Base-by-base conservation (phyloP, 2,113 vertebrate genomes). In the Campylomormyrus tamandua region DNA sequence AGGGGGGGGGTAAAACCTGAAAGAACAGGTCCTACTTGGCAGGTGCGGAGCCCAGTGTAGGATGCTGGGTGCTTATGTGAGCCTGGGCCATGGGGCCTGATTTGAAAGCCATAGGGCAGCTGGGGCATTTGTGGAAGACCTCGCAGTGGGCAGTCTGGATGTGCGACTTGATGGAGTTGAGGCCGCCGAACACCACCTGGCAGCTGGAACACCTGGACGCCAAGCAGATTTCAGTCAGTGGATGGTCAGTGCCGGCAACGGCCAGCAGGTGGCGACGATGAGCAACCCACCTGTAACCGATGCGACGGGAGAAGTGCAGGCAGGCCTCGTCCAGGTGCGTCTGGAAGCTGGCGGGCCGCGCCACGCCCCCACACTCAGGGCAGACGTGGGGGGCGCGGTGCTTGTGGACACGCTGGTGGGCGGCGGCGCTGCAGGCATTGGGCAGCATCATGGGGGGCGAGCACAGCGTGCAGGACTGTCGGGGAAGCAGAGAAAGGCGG, bases 71-170 rank as follows among this genome's bases (percentile, higher is more conserved):
- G 85, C 93, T 95, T 27, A 98, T 96, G 93, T 99, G 98, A 35
- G 93, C 96, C 2, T 98, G 97, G 62, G 97, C 97, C 31, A 98
- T 98, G 91, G 98, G 97, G 0, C 96, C 96, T 0, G 97, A 98
- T 89, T 99, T 99, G 93, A 99, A 99, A 3, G 98, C 98, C 98
- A 99, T 99, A 91, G 98, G 98, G 80, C 98, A 99, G 90, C 96
- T 97, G 91, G 98, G 98, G 91, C 98, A 99, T 93, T 99, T 99
- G 92, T 99, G 97, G 94, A 99, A 99, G 89, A 98, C 96, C 91
- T 99, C 98, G 4, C 98, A 99, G 93, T 99, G 98, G 0, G 97
- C 96, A 0, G 97, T 96, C 93, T 99, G 98, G 93, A 99, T 98
- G 94, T 99, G 98, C 42, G 97, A 97, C 90, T 99, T 99, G 90